These are phyloP conservation scores for Xestia xanthographa DNA, from an alignment of 2,888 invertebrate genomes.

Conservation along the genomic window DNA sequence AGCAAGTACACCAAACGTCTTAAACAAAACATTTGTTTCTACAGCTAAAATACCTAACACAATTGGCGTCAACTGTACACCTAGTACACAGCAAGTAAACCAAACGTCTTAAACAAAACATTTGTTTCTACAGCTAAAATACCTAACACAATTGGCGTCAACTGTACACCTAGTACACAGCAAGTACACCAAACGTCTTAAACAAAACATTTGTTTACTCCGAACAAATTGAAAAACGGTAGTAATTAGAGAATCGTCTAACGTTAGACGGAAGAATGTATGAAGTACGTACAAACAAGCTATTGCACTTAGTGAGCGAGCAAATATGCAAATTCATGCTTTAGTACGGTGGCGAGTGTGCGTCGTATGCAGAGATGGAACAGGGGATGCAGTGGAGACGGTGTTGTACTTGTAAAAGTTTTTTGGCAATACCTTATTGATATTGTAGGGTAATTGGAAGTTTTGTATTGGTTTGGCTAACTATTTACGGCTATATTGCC, in stretches of 20 bases:
- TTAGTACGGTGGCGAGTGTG: slow-evolving; percentile 82
- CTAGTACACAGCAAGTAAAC: no score
- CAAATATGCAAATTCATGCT: slow-evolving; percentile 89
- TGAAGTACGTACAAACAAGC: slow-evolving; percentile 87
- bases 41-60: no score
- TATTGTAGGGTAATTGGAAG: neutral
- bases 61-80: no score
- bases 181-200: slow-evolving; percentile 39
- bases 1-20: no score
- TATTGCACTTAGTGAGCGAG: slow-evolving; percentile 89
- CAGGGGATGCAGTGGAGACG: slow-evolving; percentile 68
- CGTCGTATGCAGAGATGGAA: slow-evolving; percentile 79
- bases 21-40: no score
- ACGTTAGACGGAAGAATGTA: slow-evolving; percentile 82
- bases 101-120: no score
- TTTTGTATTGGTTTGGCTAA: neutral
- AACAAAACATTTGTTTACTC: slow-evolving; percentile 64
- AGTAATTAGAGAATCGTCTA: slow-evolving; percentile 79
- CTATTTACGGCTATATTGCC: neutral
- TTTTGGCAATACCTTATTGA: neutral
- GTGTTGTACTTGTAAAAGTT: neutral
- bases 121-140: no score
- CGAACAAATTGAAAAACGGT: slow-evolving; percentile 69
- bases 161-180: slow-evolving; percentile 39
- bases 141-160: slow-evolving; percentile 26